Base-by-base conservation (phyloP, 2,797 vertebrate species). In the Aeoliscus strigatus region DNA sequence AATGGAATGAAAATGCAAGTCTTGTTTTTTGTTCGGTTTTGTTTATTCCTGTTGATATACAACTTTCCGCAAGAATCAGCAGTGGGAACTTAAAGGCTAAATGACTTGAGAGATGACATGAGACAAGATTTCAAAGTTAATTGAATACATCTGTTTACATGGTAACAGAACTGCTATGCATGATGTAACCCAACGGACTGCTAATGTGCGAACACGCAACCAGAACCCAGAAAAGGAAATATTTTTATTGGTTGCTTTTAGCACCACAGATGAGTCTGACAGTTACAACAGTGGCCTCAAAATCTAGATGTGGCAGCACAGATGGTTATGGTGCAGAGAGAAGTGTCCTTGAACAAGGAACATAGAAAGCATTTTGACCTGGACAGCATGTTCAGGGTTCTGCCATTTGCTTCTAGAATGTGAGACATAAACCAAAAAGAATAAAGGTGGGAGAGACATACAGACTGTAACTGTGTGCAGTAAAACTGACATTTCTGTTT, bases 391-490 rank as follows among this genome's bases (percentile, higher is more conserved):
- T 6, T 49, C n/a, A 23, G 6, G 8, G 10, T 11, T 43, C 14
- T 31, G 14, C 33, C 14, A 17, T 16, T 24, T 18, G 15, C 14
- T 31, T 35, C 1, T 6, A 25, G 16, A 46, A 14, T 1, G 8
- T 36, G 23, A 44, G 26, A n/a, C n/a, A n/a, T 15, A 48, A 17
- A 48, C 15, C 17, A 23, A 37, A 44, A 17, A 1, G 1, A 36
- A 54, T 15, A 43, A 4, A 11, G 9, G 9, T 8, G n/a, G 17
- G 10, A 34, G 7, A 29, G 27, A 4, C 2, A 15, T 15, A 8
- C 8, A 23, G 33, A 31, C 18, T 35, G 8, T 31, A 13, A 17
- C 8, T 40, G 3, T 2, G 8, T 29, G 6, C 15, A 11, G 13
- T 21, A 13, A 1, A 4, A 18, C 1, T 11, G 5, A 0, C 3